phyloP scores from a whole-genome alignment of 1,140 invertebrate genomes.

The Anastatus disparis region DNA sequence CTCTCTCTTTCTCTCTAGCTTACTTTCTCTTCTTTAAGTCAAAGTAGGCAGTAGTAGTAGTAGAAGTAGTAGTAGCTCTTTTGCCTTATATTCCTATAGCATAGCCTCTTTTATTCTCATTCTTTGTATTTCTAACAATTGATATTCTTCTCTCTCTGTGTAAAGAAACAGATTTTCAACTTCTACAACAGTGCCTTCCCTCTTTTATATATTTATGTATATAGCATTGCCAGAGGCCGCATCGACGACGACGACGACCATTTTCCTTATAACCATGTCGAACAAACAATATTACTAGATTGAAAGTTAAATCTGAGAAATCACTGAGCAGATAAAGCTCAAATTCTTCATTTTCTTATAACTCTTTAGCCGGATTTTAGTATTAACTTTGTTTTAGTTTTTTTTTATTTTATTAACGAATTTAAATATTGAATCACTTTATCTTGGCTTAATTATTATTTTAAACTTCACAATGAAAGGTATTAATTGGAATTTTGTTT shows the following conservation, averaged over 20 bases:
- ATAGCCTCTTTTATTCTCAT: slow-evolving; percentile 54
- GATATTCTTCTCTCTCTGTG: slow-evolving; percentile 67
- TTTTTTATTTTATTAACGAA: no score
- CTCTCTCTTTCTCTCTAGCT: slow-evolving; percentile 30
- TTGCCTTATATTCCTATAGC: slow-evolving; percentile 41
- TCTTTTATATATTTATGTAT: no score
- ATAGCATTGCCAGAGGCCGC: slow-evolving; percentile 34
- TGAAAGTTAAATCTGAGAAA: slow-evolving; percentile 61
- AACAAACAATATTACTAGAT: slow-evolving; percentile 62
- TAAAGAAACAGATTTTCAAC: slow-evolving; percentile 65
- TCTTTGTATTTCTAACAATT: slow-evolving; percentile 69
- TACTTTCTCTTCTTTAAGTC: no score
- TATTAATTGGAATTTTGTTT: no score
- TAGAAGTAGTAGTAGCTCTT: slow-evolving; percentile 16
- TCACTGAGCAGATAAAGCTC: slow-evolving; percentile 48
- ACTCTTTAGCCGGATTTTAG: neutral
- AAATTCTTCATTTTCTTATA: neutral
- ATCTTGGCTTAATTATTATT: no score
- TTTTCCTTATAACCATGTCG: slow-evolving; percentile 54
- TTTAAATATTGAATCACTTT: no score
- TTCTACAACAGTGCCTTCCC: slow-evolving; percentile 47
- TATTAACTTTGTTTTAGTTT: slow-evolving; percentile 13
- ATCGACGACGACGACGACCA: slow-evolving; percentile 6
- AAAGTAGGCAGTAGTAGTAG: neutral
- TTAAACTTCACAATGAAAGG: no score